Conservation (phyloP, 2,797 vertebrate genomes). For the Muscicapa striata region DNA sequence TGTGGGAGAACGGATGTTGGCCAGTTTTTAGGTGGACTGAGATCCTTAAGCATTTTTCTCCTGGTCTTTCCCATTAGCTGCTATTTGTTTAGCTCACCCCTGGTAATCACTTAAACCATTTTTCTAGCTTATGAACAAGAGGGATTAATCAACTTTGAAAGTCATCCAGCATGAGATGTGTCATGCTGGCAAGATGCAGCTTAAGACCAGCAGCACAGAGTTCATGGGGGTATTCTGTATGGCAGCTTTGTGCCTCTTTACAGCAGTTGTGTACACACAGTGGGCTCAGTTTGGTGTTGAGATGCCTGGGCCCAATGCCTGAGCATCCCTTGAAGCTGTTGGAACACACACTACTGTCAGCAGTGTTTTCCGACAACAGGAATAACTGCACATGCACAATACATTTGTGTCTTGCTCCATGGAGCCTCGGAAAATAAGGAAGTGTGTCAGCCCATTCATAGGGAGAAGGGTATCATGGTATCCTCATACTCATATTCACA, state of each 20-base stretch:
- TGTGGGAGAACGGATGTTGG: not conserved
- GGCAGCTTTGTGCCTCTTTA: not conserved
- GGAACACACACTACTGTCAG: not conserved
- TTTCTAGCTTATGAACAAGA: slow-evolving; percentile 9
- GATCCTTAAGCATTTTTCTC: slow-evolving; percentile 25
- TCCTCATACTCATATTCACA: not conserved
- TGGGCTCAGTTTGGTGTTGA: not conserved
- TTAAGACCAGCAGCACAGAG: not conserved
- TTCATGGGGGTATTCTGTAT: not conserved
- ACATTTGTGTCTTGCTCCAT: not conserved
- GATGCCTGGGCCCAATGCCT: not conserved
- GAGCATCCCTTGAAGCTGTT: not conserved
- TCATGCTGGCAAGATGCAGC: not conserved
- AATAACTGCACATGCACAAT: not conserved
- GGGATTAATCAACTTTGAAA: slow-evolving; percentile 26
- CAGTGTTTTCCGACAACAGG: not conserved
- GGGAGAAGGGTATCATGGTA: not conserved
- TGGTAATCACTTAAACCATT: not conserved
- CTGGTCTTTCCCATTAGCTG: slow-evolving; percentile 42
- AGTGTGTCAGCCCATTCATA: not conserved
- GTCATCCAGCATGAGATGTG: slow-evolving; percentile 28
- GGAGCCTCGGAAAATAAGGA: not conserved
- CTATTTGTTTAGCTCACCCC: slow-evolving; percentile 53
- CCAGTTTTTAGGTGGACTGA: not conserved
- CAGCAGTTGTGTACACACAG: not conserved